A percentile compares a stretch with the other conserved stretches of the same genome.
Conservation (phyloP, 2,797 vertebrate species). For the Luscinia megarhynchos region DNA sequence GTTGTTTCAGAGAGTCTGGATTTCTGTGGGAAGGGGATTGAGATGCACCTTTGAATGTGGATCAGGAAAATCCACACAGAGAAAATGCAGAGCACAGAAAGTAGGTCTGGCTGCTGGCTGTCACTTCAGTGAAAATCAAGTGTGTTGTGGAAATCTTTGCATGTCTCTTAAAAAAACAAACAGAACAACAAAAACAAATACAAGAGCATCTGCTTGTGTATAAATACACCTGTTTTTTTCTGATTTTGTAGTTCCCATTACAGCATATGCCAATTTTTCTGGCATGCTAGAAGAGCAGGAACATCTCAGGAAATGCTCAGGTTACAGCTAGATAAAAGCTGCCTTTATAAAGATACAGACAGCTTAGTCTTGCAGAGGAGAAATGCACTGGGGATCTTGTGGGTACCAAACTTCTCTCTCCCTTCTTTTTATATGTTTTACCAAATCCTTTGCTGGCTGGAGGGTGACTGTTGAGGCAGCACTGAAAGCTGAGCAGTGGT, state of each 20-base stretch:
- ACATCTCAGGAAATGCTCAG: background rate
- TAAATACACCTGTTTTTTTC: background rate
- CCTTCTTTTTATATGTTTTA: background rate
- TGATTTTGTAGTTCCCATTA: background rate
- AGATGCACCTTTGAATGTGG: background rate
- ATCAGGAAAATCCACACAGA: background rate
- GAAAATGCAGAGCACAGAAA: slow-evolving; percentile 24
- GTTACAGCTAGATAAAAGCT: background rate
- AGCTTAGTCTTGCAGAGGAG: background rate
- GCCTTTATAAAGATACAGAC: background rate
- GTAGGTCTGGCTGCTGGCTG: slow-evolving; percentile 52
- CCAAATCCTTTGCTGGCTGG: background rate
- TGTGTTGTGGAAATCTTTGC: background rate
- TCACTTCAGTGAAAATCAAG: slow-evolving; percentile 54
- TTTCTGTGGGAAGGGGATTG: background rate
- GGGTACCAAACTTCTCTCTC: background rate
- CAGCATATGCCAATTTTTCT: background rate
- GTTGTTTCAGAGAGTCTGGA: slow-evolving; percentile 43
- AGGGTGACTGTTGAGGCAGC: background rate
- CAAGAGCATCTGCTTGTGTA: background rate
- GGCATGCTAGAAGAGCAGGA: background rate
- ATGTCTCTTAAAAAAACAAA: background rate
- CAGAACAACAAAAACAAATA: background rate
- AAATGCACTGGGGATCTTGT: background rate
- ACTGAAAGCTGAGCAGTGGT: background rate